phyloP scores from a whole-genome alignment of 2,888 invertebrate genomes.

The Lissocephala sabroskyi region DNA sequence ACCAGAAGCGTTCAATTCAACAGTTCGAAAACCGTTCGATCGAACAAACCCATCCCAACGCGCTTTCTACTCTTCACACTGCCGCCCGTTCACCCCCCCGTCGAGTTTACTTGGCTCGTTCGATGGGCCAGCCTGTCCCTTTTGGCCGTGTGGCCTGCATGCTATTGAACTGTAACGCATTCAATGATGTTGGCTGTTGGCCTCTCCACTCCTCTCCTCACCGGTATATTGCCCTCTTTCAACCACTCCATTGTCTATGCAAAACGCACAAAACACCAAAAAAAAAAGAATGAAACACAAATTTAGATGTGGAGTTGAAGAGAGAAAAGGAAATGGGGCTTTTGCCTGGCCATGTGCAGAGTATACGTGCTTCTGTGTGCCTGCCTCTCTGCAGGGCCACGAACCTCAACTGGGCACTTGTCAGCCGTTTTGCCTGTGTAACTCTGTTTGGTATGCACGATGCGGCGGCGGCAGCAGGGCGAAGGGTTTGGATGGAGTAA shows the following conservation, averaged over 20 bases:
- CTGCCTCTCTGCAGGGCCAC: conserved; percentile 11
- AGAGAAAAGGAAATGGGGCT: no score
- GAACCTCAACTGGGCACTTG: conserved; percentile 35
- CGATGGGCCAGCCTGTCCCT: neutral
- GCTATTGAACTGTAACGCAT: conserved; percentile 55
- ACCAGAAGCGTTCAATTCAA: neutral
- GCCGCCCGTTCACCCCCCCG: neutral
- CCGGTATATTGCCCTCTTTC: neutral
- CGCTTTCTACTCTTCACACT: neutral
- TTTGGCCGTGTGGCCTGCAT: conserved; percentile 6
- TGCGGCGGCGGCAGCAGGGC: no score
- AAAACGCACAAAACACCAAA: neutral
- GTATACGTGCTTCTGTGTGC: no score
- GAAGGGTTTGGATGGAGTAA: no score
- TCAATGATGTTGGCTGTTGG: conserved; percentile 12
- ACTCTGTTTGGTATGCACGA: no score
- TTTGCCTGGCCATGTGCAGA: neutral
- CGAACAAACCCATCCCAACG: conserved; percentile 19
- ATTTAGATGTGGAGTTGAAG: no score
- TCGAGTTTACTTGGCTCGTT: neutral
- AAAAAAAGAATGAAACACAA: no score
- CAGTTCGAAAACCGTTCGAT: conserved; percentile 25
- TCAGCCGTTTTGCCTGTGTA: conserved; percentile 28
- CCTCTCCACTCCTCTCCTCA: neutral
- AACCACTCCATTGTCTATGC: no score